Evolutionary conservation across 2,113 vertebrate genomes (phyloP).

Genomic region (Chascanopsetta lugubris): DNA sequence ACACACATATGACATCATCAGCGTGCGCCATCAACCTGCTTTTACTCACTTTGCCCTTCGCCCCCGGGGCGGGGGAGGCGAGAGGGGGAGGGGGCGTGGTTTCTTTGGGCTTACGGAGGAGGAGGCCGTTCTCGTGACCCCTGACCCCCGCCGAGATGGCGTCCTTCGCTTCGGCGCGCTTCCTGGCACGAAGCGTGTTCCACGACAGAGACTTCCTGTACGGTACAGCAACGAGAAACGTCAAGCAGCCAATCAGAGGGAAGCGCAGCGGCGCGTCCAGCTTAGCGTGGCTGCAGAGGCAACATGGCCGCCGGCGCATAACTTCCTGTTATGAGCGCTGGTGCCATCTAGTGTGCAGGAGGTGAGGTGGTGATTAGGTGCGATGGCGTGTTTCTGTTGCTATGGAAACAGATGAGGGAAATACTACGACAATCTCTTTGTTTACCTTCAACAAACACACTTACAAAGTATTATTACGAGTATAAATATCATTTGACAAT

Average conservation of each 20-base stretch:
- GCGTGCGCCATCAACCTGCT: conserved; percentile 49
- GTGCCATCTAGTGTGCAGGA: neutral
- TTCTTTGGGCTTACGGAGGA: conserved; percentile 94
- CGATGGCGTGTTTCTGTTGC: neutral
- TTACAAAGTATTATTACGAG: too few relatives aligned
- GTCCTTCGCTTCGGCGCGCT: conserved; percentile 91
- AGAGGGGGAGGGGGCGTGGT: conserved; percentile 71
- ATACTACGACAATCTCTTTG: too few relatives aligned
- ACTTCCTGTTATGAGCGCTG: neutral
- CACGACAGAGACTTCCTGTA: conserved; percentile 99
- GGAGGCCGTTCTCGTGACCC: conserved; percentile 91
- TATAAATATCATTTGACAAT: too few relatives aligned
- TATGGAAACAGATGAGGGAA: too few relatives aligned
- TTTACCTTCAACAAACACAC: too few relatives aligned
- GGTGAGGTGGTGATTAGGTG: neutral
- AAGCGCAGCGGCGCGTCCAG: conserved; percentile 26
- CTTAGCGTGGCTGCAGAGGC: conserved; percentile 36
- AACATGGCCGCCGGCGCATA: neutral
- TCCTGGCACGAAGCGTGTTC: conserved; percentile 98
- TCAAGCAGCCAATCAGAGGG: conserved; percentile 82
- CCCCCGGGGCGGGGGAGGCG: conserved; percentile 82
- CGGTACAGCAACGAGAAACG: conserved; percentile 84
- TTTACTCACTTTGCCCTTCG: conserved; percentile 98
- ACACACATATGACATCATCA: conserved; percentile 59
- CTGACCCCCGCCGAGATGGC: conserved; percentile 81